These are phyloP conservation scores for Bombyx mori DNA, from an alignment of 1,140 invertebrate genomes.

Conservation along the genomic window ASM3026992v2 NC_085111.1:4463501-4464000, in stretches of 20 bases:
- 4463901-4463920: conserved; percentile 28
- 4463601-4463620: too few relatives aligned
- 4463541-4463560: too few relatives aligned
- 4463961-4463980: too few relatives aligned
- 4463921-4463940: conserved; percentile 65
- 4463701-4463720: conserved; percentile 30
- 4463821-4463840: conserved; percentile 29
- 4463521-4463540: too few relatives aligned
- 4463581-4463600: too few relatives aligned
- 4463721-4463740: conserved; percentile 24
- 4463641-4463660: background rate
- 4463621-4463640: too few relatives aligned
- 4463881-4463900: conserved; percentile 56
- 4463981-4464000: background rate
- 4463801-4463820: conserved; percentile 18
- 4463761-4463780: background rate
- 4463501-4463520: too few relatives aligned
- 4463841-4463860: conserved; percentile 58
- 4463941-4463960: too few relatives aligned
- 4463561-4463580: too few relatives aligned
- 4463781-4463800: conserved; percentile 1
- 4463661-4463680: conserved; percentile 7
- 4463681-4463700: conserved; percentile 34
- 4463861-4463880: conserved; percentile 35
- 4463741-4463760: conserved; percentile 26